Evolutionary conservation across 2,888 invertebrate genomes (phyloP).

Genomic region (Hyposoter didymator): DNA sequence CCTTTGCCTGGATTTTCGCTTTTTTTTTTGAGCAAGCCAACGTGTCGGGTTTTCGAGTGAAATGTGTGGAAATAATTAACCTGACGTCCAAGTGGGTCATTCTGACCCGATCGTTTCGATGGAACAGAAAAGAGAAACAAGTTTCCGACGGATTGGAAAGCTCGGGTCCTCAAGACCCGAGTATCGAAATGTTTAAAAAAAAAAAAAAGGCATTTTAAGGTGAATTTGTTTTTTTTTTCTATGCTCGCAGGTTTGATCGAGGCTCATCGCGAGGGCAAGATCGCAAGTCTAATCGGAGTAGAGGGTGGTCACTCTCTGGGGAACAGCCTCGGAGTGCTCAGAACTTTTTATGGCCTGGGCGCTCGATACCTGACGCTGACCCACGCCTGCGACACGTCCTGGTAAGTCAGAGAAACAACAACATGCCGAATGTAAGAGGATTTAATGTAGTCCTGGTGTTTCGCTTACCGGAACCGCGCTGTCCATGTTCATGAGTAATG

Average conservation of each 20-base stretch:
- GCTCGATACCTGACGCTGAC: constrained; percentile 96
- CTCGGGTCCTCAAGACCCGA: no score
- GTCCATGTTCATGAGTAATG: constrained; percentile 34
- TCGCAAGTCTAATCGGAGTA: constrained; percentile 95
- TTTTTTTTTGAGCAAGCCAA: neutral
- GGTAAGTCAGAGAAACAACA: constrained; percentile 85
- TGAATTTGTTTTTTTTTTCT: constrained; percentile 40
- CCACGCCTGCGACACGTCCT: constrained; percentile 96
- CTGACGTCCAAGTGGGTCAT: neutral
- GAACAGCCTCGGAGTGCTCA: constrained; percentile 93
- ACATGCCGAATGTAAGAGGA: constrained; percentile 55
- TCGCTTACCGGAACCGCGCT: constrained; percentile 2
- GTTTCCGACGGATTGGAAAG: no score
- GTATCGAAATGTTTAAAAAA: no score
- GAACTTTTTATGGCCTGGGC: constrained; percentile 95
- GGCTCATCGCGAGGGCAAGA: constrained; percentile 89
- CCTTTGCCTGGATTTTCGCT: neutral
- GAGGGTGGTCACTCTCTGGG: constrained; percentile 97
- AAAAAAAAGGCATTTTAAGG: no score
- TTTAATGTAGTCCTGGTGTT: constrained; percentile 13
- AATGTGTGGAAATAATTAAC: neutral
- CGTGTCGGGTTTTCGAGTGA: neutral
- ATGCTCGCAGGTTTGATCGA: constrained; percentile 88
- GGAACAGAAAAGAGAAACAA: neutral
- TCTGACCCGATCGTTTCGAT: neutral